Evolutionary conservation across 23 tunicate genomes (phyloP), one percentile per base, ranked within the genome.

Genomic region (Styela clava): DNA sequence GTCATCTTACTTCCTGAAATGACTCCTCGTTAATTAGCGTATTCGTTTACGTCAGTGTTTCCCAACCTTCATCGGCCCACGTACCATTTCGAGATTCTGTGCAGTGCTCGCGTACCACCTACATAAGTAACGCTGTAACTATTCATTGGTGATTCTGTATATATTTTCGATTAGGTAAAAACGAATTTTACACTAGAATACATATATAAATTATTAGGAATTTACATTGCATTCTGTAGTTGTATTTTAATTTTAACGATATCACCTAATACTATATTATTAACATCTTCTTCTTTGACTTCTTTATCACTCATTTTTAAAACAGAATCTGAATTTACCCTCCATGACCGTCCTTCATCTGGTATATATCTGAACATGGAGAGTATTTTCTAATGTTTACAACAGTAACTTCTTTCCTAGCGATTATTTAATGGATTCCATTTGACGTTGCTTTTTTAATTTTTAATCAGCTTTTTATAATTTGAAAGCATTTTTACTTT

Each of bases 241-340:
- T n/a, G n/a, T n/a, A n/a, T n/a, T n/a, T n/a, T n/a, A n/a, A 76
- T 76, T 29, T 44, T 76, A 16, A 76, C 81, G 31, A 44, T 76
- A 26, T 36, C 81, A 7, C 24, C 81, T 21, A 0, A 0, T 16
- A 25, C 0, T 1, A 76, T 32, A n/a, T n/a, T n/a, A n/a, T 23
- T 29, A 19, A 36, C 37, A 44, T 76, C 81, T 76, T 44, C 65
- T 29, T 71, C 35, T 26, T 35, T n/a, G 23, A 30, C 35, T 71
- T 71, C 77, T 18, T 37, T 18, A 0, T 37, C 65, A 22, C 22
- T 33, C 9, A 0, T 2, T 28, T 44, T 25, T 19, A 33, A 44
- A 23, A 76, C 31, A 21, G 81, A 76, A 18, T 76, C 81, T 44
- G 81, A n/a, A 52, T 52, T 76, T 7, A 76, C 52, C 20, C 52